Evolutionary conservation across 2,113 vertebrate genomes (phyloP).

Genomic region (Montifringilla adamsi): DNA sequence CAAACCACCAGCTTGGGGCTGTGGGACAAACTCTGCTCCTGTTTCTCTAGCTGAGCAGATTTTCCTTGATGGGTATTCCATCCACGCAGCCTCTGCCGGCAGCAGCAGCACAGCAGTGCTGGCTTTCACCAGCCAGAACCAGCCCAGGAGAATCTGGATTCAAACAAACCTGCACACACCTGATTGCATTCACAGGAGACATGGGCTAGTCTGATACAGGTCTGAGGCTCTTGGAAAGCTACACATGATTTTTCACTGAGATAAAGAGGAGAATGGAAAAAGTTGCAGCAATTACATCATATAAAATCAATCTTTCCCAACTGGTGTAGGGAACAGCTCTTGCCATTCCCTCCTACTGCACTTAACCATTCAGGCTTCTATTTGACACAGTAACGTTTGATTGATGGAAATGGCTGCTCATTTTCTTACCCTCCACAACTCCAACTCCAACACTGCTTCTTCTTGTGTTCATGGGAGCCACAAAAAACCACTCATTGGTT

Average conservation of each 20-base stretch:
- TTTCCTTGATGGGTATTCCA: not conserved
- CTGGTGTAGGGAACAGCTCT: not conserved
- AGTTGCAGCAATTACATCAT: not conserved
- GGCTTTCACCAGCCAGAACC: not conserved
- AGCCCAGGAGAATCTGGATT: not conserved
- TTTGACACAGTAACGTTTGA: not conserved
- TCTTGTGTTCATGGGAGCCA: conserved; percentile 94
- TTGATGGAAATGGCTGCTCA: not conserved
- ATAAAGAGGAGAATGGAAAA: not conserved
- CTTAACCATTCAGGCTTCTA: not conserved
- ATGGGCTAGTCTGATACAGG: not conserved
- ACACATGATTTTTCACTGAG: not conserved
- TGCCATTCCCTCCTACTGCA: not conserved
- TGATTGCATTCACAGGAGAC: not conserved
- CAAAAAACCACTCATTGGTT: conserved; percentile 91
- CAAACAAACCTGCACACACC: not conserved
- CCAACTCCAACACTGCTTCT: conserved; percentile 97
- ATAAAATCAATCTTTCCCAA: not conserved
- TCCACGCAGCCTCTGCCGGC: not conserved
- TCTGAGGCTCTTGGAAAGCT: not conserved
- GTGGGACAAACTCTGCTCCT: not conserved
- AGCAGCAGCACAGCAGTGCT: not conserved
- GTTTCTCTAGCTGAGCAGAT: not conserved
- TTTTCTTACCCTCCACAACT: conserved; percentile 88
- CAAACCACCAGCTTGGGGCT: not conserved